phyloP scores from a whole-genome alignment of 2,888 invertebrate species.

The Synergus japonicus region DNA sequence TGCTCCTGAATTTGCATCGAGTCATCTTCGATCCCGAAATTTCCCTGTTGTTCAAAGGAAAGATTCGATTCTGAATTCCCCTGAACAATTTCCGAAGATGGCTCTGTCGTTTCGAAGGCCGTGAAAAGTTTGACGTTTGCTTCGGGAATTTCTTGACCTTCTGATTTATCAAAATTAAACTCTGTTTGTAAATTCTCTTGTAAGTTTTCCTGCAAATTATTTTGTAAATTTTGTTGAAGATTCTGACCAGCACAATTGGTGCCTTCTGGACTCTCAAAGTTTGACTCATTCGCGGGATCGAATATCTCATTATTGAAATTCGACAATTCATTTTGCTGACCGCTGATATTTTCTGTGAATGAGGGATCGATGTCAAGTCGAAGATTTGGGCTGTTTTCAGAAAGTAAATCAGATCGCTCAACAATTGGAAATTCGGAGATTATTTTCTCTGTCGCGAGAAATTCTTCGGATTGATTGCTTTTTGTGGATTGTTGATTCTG shows the following conservation, averaged over 20 bases:
- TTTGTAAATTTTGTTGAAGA: background rate
- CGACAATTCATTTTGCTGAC: background rate
- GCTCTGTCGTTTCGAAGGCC: constrained; percentile 4
- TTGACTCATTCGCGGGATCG: background rate
- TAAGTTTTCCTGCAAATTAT: background rate
- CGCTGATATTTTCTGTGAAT: constrained; percentile 7
- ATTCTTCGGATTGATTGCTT: background rate
- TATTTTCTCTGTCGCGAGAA: constrained; percentile 5
- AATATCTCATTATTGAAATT: constrained; percentile 21
- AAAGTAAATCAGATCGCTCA: constrained; percentile 1
- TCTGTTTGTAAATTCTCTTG: background rate
- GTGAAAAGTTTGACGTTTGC: constrained; percentile 12
- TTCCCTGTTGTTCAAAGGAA: constrained; percentile 7
- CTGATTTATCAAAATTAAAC: no score
- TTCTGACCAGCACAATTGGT: background rate
- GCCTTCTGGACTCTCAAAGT: background rate
- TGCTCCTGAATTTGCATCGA: constrained; percentile 7
- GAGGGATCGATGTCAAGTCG: constrained; percentile 28
- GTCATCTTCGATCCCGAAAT: no score
- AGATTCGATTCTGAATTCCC: background rate
- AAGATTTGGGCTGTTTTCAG: background rate
- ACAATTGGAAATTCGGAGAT: constrained; percentile 20
- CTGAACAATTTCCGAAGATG: background rate
- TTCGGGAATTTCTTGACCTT: background rate
- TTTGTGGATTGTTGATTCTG: background rate